phyloP scores from a whole-genome alignment of 2,888 invertebrate species.

The Lasiommata megera region DNA sequence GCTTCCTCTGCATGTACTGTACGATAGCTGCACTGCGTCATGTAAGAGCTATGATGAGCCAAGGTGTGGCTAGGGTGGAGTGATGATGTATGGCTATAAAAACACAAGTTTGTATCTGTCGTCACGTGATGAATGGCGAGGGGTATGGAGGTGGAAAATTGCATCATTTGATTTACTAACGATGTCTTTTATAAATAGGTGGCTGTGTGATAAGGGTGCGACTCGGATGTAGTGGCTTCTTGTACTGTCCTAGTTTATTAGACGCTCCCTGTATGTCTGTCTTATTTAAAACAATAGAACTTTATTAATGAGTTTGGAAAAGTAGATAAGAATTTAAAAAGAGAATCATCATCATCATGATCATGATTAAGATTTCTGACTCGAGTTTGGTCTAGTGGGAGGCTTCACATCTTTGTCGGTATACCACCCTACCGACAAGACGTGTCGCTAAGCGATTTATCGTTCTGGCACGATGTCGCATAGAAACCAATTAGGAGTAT shows the following conservation, averaged over 20 bases:
- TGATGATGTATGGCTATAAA: constrained; percentile 59
- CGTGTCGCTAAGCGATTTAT: too few relatives aligned
- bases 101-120: constrained; percentile 56
- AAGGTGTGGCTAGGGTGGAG: constrained; percentile 43
- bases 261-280: neutral
- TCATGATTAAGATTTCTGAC: too few relatives aligned
- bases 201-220: neutral
- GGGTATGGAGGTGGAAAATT: constrained; percentile 53
- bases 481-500: too few relatives aligned
- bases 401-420: too few relatives aligned
- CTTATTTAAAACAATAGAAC: too few relatives aligned
- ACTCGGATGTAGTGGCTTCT: neutral
- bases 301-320: too few relatives aligned
- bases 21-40: neutral
- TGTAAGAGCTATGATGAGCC: neutral
- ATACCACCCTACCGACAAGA: too few relatives aligned
- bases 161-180: constrained; percentile 52
- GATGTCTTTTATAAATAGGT: constrained; percentile 17
- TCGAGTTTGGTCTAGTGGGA: too few relatives aligned
- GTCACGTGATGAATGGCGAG: constrained; percentile 50
- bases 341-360: too few relatives aligned
- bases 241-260: neutral
- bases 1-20: too few relatives aligned
- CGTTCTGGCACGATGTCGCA: too few relatives aligned
- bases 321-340: too few relatives aligned